A percentile compares a stretch with the other conserved stretches of the same genome.
Evolutionary conservation across 2,888 invertebrate species (phyloP).

Genomic region (Caradrina clavipalpis): DNA sequence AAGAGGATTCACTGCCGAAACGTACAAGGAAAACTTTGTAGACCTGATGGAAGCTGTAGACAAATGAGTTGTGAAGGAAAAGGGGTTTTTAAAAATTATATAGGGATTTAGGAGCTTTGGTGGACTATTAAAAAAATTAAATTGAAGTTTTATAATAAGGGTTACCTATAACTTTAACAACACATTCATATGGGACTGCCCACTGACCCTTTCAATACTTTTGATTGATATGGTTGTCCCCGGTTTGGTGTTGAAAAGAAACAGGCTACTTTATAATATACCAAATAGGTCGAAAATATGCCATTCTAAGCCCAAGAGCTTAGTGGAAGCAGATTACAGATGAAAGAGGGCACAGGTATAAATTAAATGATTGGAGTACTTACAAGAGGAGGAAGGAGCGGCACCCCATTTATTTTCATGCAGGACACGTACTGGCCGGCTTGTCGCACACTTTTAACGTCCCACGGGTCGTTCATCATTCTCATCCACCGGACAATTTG

Average conservation of each 20-base stretch:
- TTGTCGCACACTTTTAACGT: slow-evolving; percentile 85
- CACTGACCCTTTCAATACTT: too few relatives aligned
- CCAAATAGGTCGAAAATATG: neutral
- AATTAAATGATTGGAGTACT: slow-evolving; percentile 71
- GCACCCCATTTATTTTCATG: slow-evolving; percentile 93
- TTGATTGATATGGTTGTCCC: too few relatives aligned
- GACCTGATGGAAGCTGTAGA: slow-evolving; percentile 80
- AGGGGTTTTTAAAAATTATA: slow-evolving; percentile 72
- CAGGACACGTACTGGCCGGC: slow-evolving; percentile 91
- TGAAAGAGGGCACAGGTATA: neutral
- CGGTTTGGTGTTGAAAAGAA: too few relatives aligned
- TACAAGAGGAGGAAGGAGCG: slow-evolving; percentile 95
- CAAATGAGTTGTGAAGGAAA: slow-evolving; percentile 72
- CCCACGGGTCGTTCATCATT: slow-evolving; percentile 88
- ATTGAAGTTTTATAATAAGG: too few relatives aligned
- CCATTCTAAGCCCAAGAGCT: neutral
- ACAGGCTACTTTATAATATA: neutral
- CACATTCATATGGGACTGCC: too few relatives aligned
- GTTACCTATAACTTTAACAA: too few relatives aligned
- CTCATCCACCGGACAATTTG: slow-evolving; percentile 8
- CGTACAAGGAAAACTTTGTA: slow-evolving; percentile 79
- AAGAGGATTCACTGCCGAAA: slow-evolving; percentile 77
- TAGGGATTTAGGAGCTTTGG: slow-evolving; percentile 25
- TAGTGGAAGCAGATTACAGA: neutral
- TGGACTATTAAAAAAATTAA: too few relatives aligned